Conservation (phyloP, 2,888 invertebrate genomes). For the Orthosia cruda region DNA sequence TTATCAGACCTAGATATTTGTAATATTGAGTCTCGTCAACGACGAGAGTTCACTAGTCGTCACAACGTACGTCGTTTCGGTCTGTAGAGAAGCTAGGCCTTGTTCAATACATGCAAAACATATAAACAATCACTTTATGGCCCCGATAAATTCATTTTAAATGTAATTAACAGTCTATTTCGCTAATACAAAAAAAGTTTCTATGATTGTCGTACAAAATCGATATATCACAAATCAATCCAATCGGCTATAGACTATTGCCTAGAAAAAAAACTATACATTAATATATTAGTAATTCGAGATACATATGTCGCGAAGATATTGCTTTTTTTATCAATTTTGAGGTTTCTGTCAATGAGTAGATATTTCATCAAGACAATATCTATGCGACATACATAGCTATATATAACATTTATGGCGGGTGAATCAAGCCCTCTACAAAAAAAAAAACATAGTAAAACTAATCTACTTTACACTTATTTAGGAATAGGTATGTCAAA, state of each 20-base stretch:
- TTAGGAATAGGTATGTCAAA: constrained; percentile 86
- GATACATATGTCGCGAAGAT: constrained; percentile 71
- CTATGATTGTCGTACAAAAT: constrained; percentile 72
- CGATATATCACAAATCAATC: constrained; percentile 72
- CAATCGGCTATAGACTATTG: constrained; percentile 69
- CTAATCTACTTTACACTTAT: constrained; percentile 87
- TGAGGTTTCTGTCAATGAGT: constrained; percentile 34
- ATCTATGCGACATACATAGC: constrained; percentile 71
- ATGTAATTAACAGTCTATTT: constrained; percentile 65
- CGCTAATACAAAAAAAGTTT: constrained; percentile 58
- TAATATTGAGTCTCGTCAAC: constrained; percentile 22
- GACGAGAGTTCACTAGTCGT: constrained; percentile 21
- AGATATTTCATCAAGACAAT: constrained; percentile 47
- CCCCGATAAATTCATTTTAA: constrained; percentile 61
- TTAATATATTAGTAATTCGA: constrained; percentile 81
- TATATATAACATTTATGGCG: constrained; percentile 71
- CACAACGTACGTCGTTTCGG: constrained; percentile 24
- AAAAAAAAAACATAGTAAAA: constrained; percentile 74
- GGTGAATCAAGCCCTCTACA: constrained; percentile 71
- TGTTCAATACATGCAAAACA: constrained; percentile 52
- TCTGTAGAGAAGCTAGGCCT: constrained; percentile 41
- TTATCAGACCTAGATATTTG: constrained; percentile 49
- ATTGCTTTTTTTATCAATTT: constrained; percentile 42
- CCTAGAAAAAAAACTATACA: constrained; percentile 75
- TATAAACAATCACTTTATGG: constrained; percentile 64